Conservation (phyloP, 2,113 vertebrate genomes). For the Kryptolebias marmoratus region DNA sequence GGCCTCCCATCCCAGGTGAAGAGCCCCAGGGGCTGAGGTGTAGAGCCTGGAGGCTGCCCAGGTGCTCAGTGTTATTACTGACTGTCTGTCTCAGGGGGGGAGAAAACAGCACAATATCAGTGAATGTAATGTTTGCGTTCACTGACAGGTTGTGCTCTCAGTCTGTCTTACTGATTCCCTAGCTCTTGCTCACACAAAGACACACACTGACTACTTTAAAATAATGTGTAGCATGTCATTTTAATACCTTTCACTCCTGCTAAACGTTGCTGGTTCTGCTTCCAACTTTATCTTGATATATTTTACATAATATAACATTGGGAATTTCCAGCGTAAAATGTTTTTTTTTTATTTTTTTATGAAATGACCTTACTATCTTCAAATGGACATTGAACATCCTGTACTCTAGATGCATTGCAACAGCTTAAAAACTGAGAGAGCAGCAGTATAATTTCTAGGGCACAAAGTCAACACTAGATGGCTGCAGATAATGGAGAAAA, state of each 20-base stretch:
- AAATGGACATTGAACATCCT: constrained; percentile 6
- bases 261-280: constrained; percentile 19
- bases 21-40: constrained; percentile 72
- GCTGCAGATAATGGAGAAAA: constrained; percentile 85
- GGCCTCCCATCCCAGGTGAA: constrained; percentile 78
- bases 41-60: constrained; percentile 78
- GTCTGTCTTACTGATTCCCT: constrained; percentile 57
- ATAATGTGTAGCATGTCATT: constrained; percentile 33
- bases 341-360: neutral
- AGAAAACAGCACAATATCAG: constrained; percentile 56
- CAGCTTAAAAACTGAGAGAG: constrained; percentile 45
- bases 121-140: constrained; percentile 53
- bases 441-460: constrained; percentile 71
- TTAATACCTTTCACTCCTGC: constrained; percentile 17
- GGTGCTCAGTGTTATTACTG: constrained; percentile 77
- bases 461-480: constrained; percentile 85
- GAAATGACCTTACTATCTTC: constrained; percentile 16
- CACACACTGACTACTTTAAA: constrained; percentile 23
- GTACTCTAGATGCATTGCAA: constrained; percentile 21
- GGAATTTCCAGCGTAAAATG: neutral
- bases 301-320: neutral
- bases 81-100: constrained; percentile 60
- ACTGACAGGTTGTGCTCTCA: constrained; percentile 49
- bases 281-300: neutral
- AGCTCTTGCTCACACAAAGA: constrained; percentile 1